Percentiles rank a stretch among this genome's conserved stretches.
These are phyloP conservation scores for Pelochelys cantorii DNA, from an alignment of 2,797 vertebrate species.

Conservation along the genomic window DNA sequence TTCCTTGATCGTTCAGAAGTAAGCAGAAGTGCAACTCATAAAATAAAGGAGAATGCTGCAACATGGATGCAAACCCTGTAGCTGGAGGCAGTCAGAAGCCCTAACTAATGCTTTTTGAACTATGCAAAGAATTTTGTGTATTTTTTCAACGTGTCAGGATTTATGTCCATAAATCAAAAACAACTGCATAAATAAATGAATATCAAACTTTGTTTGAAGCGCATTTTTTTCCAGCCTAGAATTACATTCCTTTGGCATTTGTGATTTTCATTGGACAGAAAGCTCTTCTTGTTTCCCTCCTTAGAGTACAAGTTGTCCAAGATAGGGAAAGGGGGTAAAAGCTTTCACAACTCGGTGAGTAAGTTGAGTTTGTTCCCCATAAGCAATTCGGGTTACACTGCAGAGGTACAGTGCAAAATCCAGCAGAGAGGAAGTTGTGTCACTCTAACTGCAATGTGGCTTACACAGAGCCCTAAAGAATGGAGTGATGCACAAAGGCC, in stretches of 20 bases:
- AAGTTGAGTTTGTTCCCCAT: neutral
- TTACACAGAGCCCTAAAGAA: neutral
- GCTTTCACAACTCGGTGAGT: neutral
- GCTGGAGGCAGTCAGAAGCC: slow-evolving; percentile 24
- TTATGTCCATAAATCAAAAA: slow-evolving; percentile 28
- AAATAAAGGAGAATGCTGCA: neutral
- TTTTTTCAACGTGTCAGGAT: slow-evolving; percentile 54
- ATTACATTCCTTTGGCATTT: slow-evolving; percentile 33
- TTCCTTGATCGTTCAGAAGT: too few species aligned
- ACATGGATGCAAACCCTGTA: neutral
- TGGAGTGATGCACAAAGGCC: neutral
- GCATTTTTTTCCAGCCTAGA: slow-evolving; percentile 29
- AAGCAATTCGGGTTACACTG: neutral
- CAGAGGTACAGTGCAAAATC: slow-evolving; percentile 3
- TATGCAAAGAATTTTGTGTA: slow-evolving; percentile 44
- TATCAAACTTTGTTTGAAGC: slow-evolving; percentile 36
- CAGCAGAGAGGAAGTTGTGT: neutral
- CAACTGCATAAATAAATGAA: slow-evolving; percentile 48
- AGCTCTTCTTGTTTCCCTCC: slow-evolving; percentile 23
- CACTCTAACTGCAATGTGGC: neutral
- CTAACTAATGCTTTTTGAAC: slow-evolving; percentile 41
- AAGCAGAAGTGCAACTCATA: neutral
- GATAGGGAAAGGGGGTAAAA: neutral
- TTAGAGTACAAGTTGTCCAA: neutral
- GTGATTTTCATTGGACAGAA: slow-evolving; percentile 8